Evolutionary conservation across 2,888 invertebrate species (phyloP), one percentile per base, ranked within the genome.

Genomic region (Ceraclea dissimilis): DNA sequence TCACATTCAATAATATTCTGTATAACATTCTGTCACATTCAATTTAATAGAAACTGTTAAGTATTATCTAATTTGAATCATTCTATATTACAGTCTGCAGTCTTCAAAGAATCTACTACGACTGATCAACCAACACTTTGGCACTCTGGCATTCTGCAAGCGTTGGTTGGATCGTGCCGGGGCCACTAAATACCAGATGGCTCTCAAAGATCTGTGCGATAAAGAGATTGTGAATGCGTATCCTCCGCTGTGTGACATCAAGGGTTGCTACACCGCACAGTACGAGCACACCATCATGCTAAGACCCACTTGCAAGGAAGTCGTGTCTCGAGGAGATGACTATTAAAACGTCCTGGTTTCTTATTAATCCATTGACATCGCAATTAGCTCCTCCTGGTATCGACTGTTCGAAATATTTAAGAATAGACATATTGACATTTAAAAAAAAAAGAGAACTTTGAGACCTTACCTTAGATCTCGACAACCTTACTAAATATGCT

Each of bases 221-320:
- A 96, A 96, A 70, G 92, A 92, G 51, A 90, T 97, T 22, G 92
- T 99, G n/a, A 94, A 96, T 68, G 89, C 98, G 1, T 99, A 99
- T 75, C 99, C 99, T 18, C 99, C 99, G 8, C 82, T 99, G 53
- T 98, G 97, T 69, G 99, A 99, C 76, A 83, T 90, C 62, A 93
- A 92, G 72, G 98, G 99, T 56, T 94, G 92, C 71, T 99, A 97
- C 75, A 99, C 99, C 0, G 99, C 99, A 47, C 99, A 99, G 76
- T 99, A 92, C 70, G 99, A 99, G 71, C 99, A 99, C 74, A 99
- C 99, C 2, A 89, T 99, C 67, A 85, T 99, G 64, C 79, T 99
- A 62, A 81, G 98, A 66, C 99, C 99, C 44, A 97, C 96, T 1
- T 98, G 97, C 79, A 99, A 99, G 74, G 99, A 99, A 74, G 86